Base-by-base conservation (phyloP, 1,140 invertebrate genomes). In the Magallana gigas region DNA sequence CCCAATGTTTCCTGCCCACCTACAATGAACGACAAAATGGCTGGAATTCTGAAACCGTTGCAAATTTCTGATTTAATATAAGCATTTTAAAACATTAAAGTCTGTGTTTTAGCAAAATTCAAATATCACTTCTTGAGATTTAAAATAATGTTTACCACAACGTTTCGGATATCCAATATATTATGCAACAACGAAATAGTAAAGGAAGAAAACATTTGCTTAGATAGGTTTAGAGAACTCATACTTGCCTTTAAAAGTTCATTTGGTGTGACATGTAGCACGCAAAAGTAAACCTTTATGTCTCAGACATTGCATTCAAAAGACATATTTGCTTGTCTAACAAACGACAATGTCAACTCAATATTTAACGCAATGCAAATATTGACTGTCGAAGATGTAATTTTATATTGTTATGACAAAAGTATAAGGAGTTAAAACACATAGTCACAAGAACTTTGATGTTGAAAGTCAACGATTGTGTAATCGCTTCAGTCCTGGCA, bases 311-410 rank as follows among this genome's bases (percentile, higher is more conserved):
- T 8, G 36, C 29, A 76, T 76, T 76, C 68, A 29, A 5, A 76
- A 76, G 68, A 23, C 23, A 23, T 76, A 12, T 76, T 76, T 76
- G 68, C 68, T 76, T 76, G 68, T 76, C 68, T 76, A 76, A 76
- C 68, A 76, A 76, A 76, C 36, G 29, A 76, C 68, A 76, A 76
- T 76, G 68, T 36, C 11, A 76, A 76, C 23, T 76, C 68, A 76
- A 76, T 76, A 76, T 76, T 76, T 23, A 76, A 76, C 68, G 23
- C 68, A 36, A 76, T 18, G 23, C 68, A 76, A 76, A 76, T 76
- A 76, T 76, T 76, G 68, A 76, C 68, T 76, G 68, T 76, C 68
- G 68, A 76, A 76, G 68, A 76, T 76, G 36, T 76, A 76, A 76
- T 76, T 76, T 29, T 76, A 76, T 76, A 76, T 76, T 76, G 23